A percentile compares a stretch with the other conserved stretches of the same genome.
phyloP scores from a whole-genome alignment of 2,113 vertebrate genomes.

The Heterotilapia buettikoferi region DNA sequence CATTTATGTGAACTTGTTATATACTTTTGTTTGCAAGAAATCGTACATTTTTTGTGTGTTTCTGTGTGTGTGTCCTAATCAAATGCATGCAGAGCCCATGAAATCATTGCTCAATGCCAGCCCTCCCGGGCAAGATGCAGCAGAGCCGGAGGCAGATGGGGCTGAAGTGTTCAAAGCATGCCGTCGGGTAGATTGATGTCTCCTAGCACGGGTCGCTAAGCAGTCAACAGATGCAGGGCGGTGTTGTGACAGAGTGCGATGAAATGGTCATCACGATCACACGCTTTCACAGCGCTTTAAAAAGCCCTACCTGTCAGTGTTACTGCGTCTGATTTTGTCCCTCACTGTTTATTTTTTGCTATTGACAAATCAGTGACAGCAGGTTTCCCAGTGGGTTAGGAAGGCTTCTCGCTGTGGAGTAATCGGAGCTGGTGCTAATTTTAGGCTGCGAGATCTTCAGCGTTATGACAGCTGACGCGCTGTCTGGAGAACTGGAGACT shows the following conservation, averaged over 20 bases:
- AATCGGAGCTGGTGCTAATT: slow-evolving; percentile 14
- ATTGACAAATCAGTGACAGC: not conserved
- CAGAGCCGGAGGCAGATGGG: slow-evolving; percentile 26
- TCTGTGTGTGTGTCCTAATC: not conserved
- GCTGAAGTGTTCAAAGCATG: slow-evolving; percentile 1
- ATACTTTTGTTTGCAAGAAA: not conserved
- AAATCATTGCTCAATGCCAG: not conserved
- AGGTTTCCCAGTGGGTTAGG: not conserved
- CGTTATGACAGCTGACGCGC: slow-evolving; percentile 6
- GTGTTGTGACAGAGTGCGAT: slow-evolving; percentile 12
- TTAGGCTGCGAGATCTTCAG: not conserved
- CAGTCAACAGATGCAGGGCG: slow-evolving; percentile 36
- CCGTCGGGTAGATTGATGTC: slow-evolving; percentile 34
- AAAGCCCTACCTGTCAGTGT: not conserved
- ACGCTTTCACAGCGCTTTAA: not conserved
- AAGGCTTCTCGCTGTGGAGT: not conserved
- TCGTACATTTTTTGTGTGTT: not conserved
- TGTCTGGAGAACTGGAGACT: slow-evolving; percentile 9
- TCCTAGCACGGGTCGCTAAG: slow-evolving; percentile 10
- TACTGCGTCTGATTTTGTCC: slow-evolving; percentile 1
- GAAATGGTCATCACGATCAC: not conserved
- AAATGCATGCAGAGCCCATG: not conserved
- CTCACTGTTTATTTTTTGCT: slow-evolving; percentile 1
- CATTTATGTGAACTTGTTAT: not conserved
- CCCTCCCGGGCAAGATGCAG: not conserved